Evolutionary conservation across 1,140 invertebrate species (phyloP), one percentile per base, ranked within the genome.

Genomic region (Macrobrachium rosenbergii): DNA sequence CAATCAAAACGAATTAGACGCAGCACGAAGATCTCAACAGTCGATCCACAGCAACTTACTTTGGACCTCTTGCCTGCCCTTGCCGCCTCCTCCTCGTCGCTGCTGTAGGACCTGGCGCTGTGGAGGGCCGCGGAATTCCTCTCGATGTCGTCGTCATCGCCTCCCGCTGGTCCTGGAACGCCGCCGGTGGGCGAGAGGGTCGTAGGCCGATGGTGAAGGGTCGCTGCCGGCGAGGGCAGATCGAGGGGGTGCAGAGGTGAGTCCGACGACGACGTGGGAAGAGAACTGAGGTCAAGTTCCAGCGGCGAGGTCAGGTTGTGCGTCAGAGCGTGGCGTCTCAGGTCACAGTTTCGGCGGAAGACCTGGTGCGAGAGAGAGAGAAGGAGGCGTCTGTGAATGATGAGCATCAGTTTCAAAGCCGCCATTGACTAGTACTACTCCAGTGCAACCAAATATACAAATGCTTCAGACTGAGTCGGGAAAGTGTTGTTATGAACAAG

Each of bases 261-360:
- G 94, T 94, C 95, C 91, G 92, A 94, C 62, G 94, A 94, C 88
- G 93, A 93, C 90, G 92, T 91, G 82, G 91, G 92, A 2, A 91
- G 91, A 16, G 92, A 92, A 12, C 92, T 93, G 91, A 91, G 93
- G 90, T 90, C 92, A 91, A 91, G 93, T 89, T 91, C 94, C 16
- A 92, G 92, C 91, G 93, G 92, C 82, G 93, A 94, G 89, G 93
- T 93, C 83, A 88, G 77, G 52, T 86, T 88, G 90, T 97, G 97
- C 1, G 96, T 97, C 58, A 97, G 91, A 11, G 95, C 95, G 91
- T 97, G 97, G 82, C 96, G 93, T 73, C 96, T 93, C 45, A 97
- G 93, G 92, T 97, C 96, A 92, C 96, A 97, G 91, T 91, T 91
- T 16, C 91, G 87, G 0, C 91, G 81, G 83, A 92, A 92, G 5